Evolutionary conservation across 2,888 invertebrate genomes (phyloP).

Genomic region (Gerris lacustris): DNA sequence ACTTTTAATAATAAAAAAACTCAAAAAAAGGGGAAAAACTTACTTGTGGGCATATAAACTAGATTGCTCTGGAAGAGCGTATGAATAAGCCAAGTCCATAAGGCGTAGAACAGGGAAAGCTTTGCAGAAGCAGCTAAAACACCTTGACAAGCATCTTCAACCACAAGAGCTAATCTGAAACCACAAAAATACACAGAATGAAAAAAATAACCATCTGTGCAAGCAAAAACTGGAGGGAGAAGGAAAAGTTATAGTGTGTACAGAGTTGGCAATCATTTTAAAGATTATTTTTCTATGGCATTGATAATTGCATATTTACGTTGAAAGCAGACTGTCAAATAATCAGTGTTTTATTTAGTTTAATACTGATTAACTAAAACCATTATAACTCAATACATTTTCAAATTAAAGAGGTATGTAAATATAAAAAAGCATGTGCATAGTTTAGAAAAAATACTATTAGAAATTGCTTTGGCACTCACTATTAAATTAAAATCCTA

Average conservation of each 20-base stretch:
- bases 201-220: slow-evolving; percentile 9
- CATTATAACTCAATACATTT: too few relatives aligned
- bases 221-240: neutral
- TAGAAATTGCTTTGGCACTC: too few relatives aligned
- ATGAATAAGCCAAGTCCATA: slow-evolving; percentile 97
- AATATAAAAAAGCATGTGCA: too few relatives aligned
- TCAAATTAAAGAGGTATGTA: too few relatives aligned
- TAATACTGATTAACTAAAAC: too few relatives aligned
- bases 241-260: neutral
- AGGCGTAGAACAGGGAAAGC: slow-evolving; percentile 91
- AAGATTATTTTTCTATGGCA: too few relatives aligned
- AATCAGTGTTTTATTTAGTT: too few relatives aligned
- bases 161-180: slow-evolving; percentile 60
- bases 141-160: slow-evolving; percentile 80
- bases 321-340: too few relatives aligned
- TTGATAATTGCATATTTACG: too few relatives aligned
- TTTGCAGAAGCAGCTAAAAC: slow-evolving; percentile 94
- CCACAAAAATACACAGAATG: slow-evolving; percentile 28
- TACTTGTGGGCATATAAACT: slow-evolving; percentile 86
- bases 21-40: slow-evolving; percentile 26
- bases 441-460: too few relatives aligned
- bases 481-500: too few relatives aligned
- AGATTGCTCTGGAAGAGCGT: slow-evolving; percentile 88
- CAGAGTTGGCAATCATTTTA: neutral
- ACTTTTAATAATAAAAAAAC: neutral